phyloP scores from a whole-genome alignment of 1,140 invertebrate species.

The Magallana gigas region DNA sequence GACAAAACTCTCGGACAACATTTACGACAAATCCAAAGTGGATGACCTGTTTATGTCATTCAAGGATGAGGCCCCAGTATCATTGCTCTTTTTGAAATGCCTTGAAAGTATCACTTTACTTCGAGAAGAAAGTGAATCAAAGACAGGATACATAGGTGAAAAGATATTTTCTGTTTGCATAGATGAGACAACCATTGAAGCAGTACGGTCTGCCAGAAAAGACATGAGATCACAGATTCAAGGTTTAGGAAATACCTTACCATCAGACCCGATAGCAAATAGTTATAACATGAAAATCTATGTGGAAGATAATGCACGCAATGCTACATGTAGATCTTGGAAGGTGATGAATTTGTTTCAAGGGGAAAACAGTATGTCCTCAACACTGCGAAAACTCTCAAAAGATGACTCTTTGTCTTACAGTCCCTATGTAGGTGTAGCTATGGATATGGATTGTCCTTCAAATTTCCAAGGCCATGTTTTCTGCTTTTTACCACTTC shows the following conservation, averaged over 20 bases:
- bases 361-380: conserved; percentile 47
- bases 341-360: conserved; percentile 59
- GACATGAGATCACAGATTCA: conserved; percentile 40
- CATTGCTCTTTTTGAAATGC: conserved; percentile 59
- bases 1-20: conserved; percentile 53
- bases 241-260: neutral
- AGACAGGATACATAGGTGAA: neutral
- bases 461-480: conserved; percentile 66
- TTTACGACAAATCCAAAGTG: conserved; percentile 61
- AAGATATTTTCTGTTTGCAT: conserved; percentile 31
- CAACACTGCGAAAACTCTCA: conserved; percentile 53
- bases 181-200: neutral
- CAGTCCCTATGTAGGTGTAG: conserved; percentile 71
- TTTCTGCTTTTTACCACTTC: conserved; percentile 76
- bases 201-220: neutral
- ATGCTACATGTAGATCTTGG: conserved; percentile 24
- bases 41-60: conserved; percentile 58
- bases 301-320: neutral
- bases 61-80: conserved; percentile 54
- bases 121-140: neutral
- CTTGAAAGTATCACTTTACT: conserved; percentile 45
- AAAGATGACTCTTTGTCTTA: conserved; percentile 57
- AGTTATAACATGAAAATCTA: conserved; percentile 22
- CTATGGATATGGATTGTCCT: conserved; percentile 54
- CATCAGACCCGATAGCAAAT: neutral